Evolutionary conservation across 1,140 invertebrate genomes (phyloP).

Genomic region (Diorhabda carinulata): DNA sequence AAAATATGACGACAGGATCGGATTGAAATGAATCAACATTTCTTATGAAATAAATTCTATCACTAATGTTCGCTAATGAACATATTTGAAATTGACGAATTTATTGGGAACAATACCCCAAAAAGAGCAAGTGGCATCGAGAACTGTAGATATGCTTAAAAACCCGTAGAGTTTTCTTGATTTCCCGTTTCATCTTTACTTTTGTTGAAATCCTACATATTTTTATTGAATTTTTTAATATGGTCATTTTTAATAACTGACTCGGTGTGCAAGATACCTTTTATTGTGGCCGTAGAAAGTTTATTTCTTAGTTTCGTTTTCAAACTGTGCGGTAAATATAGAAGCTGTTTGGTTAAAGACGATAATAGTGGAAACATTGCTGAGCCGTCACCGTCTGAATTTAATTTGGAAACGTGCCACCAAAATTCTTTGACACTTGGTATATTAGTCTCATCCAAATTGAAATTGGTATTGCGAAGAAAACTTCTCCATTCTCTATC

Average conservation of each 20-base stretch:
- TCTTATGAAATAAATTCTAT: no score
- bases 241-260: neutral
- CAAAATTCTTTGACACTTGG: neutral
- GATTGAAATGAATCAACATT: no score
- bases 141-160: no score
- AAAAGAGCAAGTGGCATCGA: neutral
- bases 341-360: slow-evolving; percentile 14
- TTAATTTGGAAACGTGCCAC: slow-evolving; percentile 7
- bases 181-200: slow-evolving; percentile 16
- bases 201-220: slow-evolving; percentile 12
- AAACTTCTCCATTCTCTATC: slow-evolving; percentile 12
- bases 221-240: slow-evolving; percentile 10
- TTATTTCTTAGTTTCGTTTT: neutral
- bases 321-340: slow-evolving; percentile 16
- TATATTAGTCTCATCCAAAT: slow-evolving; percentile 5
- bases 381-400: neutral
- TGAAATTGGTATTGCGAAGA: slow-evolving; percentile 14
- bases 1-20: no score
- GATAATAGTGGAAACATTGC: slow-evolving; percentile 11
- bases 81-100: slow-evolving; percentile 4
- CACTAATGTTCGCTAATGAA: neutral
- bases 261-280: no score
- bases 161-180: slow-evolving; percentile 4
- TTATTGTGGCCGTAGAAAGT: no score
- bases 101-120: neutral